A percentile compares a stretch with the other conserved stretches of the same genome.
These are phyloP conservation scores for Galleria mellonella DNA, from an alignment of 1,140 invertebrate genomes.

Conservation along the genomic window DNA sequence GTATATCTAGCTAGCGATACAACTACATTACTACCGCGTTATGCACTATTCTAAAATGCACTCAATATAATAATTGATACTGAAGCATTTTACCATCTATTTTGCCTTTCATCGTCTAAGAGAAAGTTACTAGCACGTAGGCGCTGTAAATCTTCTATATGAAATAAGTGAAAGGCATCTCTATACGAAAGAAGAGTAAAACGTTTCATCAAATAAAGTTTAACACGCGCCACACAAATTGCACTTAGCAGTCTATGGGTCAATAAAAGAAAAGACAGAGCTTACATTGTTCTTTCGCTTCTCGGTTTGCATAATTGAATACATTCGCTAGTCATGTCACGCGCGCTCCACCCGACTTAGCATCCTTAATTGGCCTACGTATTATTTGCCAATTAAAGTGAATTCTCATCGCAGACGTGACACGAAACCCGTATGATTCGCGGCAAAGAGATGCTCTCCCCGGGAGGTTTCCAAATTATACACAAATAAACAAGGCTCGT, in stretches of 20 bases:
- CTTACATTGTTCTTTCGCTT: constrained; percentile 51
- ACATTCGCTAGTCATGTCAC: constrained; percentile 64
- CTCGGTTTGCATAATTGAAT: constrained; percentile 71
- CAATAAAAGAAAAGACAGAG: constrained; percentile 31
- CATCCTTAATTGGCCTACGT: constrained; percentile 73
- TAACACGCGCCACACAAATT: too few relatives aligned
- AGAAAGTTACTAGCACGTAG: constrained; percentile 19
- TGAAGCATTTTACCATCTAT: background rate
- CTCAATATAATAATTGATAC: constrained; percentile 11
- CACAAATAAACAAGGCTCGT: constrained; percentile 28
- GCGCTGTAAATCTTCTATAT: background rate
- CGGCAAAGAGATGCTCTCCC: constrained; percentile 41
- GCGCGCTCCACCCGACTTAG: constrained; percentile 67
- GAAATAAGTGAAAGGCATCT: constrained; percentile 23
- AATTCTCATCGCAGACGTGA: constrained; percentile 72
- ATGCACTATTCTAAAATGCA: too few relatives aligned
- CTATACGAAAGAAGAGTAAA: constrained; percentile 21
- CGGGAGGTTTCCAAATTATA: constrained; percentile 30
- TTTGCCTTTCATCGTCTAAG: constrained; percentile 12
- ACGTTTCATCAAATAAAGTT: constrained; percentile 4
- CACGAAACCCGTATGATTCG: constrained; percentile 59
- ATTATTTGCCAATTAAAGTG: constrained; percentile 75
- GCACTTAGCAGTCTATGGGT: constrained; percentile 35
- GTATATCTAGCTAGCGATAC: background rate
- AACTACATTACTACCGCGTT: constrained; percentile 2